A percentile compares a stretch with the other conserved stretches of the same genome.
Evolutionary conservation across 2,113 vertebrate species (phyloP).

Genomic region (Cinclus mexicanus): DNA sequence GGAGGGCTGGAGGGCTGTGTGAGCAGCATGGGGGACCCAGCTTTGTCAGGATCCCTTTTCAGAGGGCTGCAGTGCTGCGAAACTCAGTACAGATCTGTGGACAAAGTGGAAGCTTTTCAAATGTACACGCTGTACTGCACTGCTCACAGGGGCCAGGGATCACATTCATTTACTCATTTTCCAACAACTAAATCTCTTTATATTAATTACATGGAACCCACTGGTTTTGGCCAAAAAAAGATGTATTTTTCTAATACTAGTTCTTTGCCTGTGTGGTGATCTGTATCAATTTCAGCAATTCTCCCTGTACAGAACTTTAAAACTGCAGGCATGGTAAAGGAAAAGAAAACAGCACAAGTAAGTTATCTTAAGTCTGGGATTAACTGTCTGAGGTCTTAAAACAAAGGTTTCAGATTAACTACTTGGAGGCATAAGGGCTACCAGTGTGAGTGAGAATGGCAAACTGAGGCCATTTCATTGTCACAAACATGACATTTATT

Average conservation of each 20-base stretch:
- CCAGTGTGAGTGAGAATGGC: not conserved
- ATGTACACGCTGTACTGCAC: not conserved
- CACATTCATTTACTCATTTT: not conserved
- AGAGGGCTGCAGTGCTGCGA: not conserved
- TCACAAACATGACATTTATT: not conserved
- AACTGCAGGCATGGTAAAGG: not conserved
- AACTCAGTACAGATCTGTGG: not conserved
- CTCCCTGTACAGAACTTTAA: not conserved
- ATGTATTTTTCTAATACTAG: not conserved
- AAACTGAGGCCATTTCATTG: not conserved
- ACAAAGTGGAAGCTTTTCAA: constrained; percentile 39
- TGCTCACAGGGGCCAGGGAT: not conserved
- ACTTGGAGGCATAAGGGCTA: not conserved
- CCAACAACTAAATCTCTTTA: constrained; percentile 8
- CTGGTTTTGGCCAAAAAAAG: not conserved
- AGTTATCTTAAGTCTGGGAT: not conserved
- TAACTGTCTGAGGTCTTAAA: constrained; percentile 22
- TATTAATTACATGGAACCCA: constrained; percentile 24
- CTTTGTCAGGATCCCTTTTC: constrained; percentile 49
- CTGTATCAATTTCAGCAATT: not conserved
- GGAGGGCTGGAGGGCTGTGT: not conserved
- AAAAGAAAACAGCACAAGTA: constrained; percentile 36
- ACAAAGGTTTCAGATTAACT: not conserved
- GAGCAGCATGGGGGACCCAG: not conserved
- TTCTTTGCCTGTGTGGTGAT: not conserved